These are phyloP conservation scores for Andrena flavipes DNA, from an alignment of 2,888 invertebrate genomes.

Conservation along the genomic window DNA sequence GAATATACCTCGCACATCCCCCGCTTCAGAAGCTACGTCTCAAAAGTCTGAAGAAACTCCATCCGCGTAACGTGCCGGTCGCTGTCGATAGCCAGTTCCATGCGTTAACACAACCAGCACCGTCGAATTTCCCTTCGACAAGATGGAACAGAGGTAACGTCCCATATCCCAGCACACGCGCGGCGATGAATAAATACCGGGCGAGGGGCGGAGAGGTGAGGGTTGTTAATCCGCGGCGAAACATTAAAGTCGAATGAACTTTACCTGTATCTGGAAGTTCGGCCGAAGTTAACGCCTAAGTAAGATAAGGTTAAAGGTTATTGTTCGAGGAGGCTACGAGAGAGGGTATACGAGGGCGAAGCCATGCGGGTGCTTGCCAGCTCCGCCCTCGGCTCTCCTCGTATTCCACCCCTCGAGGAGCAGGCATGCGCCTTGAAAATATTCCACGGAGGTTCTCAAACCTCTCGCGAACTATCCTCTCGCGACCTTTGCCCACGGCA, in stretches of 20 bases:
- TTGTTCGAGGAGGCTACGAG: conserved; percentile 68
- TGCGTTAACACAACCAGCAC: background rate
- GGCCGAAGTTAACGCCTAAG: conserved; percentile 67
- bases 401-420: conserved; percentile 67
- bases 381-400: conserved; percentile 68
- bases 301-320: conserved; percentile 76
- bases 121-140: background rate
- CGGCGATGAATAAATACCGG: conserved; percentile 29
- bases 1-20: no score
- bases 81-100: background rate
- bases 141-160: background rate
- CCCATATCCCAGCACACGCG: conserved; percentile 10
- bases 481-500: background rate
- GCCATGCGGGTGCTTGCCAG: conserved; percentile 69
- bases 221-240: conserved; percentile 62
- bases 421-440: conserved; percentile 70
- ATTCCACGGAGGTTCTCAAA: conserved; percentile 70
- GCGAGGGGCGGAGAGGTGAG: background rate
- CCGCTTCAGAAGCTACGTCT: no score
- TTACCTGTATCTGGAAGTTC: conserved; percentile 66
- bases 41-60: background rate
- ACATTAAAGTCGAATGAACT: conserved; percentile 68
- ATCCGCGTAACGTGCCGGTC: background rate
- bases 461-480: background rate
- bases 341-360: conserved; percentile 65